Conservation (phyloP, 2,113 vertebrate species). For the Dissostichus mawsoni region DNA sequence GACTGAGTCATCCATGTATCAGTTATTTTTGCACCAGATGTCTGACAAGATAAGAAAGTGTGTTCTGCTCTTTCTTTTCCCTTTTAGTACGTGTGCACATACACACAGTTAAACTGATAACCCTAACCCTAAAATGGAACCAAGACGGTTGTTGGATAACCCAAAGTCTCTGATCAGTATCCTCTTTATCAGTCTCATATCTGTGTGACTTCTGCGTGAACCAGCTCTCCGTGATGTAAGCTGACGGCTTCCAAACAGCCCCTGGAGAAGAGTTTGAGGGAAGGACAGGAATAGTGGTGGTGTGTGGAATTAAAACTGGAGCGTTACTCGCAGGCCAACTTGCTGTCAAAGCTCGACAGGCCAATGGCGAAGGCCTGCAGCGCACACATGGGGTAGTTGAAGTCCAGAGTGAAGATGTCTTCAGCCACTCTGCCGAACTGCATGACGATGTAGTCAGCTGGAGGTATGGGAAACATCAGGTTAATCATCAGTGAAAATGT, state of each 20-base stretch:
- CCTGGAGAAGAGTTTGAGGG: background rate
- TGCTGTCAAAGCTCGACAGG: conserved; percentile 97
- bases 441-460: conserved; percentile 98
- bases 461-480: background rate
- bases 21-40: conserved; percentile 23
- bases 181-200: background rate
- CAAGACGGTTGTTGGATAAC: background rate
- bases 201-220: background rate
- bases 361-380: conserved; percentile 97
- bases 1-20: conserved; percentile 1
- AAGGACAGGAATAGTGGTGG: background rate
- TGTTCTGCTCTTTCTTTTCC: conserved; percentile 27
- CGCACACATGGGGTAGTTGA: conserved; percentile 96
- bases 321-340: conserved; percentile 94
- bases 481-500: background rate
- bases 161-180: background rate
- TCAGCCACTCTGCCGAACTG: conserved; percentile 97
- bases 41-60: conserved; percentile 3
- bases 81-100: conserved; percentile 19
- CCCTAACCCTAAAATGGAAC: background rate
- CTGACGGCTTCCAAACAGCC: background rate
- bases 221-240: background rate
- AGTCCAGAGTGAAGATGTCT: conserved; percentile 96
- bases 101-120: conserved; percentile 1
- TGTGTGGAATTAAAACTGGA: background rate